Percentiles rank a stretch among this genome's conserved stretches.
Evolutionary conservation across 2,888 invertebrate genomes (phyloP).

Genomic region (Ectropis crepuscularia): DNA sequence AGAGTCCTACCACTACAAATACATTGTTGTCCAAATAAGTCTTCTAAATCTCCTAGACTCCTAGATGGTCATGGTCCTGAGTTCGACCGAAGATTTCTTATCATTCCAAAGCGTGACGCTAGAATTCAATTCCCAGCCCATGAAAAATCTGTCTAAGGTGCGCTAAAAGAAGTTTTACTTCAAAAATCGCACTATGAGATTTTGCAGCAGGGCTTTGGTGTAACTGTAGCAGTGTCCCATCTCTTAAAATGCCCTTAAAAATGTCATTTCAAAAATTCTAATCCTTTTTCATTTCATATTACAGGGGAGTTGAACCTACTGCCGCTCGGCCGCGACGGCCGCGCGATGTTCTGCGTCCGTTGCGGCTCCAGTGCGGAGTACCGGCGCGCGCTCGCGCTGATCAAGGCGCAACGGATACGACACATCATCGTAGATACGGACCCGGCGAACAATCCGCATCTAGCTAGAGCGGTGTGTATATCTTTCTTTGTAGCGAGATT

Average conservation of each 20-base stretch:
- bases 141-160: too few species aligned
- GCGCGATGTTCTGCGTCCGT: constrained; percentile 87
- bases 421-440: constrained; percentile 96
- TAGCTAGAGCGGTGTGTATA: constrained; percentile 93
- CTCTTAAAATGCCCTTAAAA: neutral
- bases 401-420: constrained; percentile 93
- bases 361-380: constrained; percentile 87
- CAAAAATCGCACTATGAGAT: too few species aligned
- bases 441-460: constrained; percentile 90
- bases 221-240: neutral
- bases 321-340: constrained; percentile 88
- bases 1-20: too few species aligned
- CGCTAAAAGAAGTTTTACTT: too few species aligned
- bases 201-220: too few species aligned
- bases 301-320: constrained; percentile 93
- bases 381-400: constrained; percentile 90
- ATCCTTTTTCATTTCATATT: constrained; percentile 33
- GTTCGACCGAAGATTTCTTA: too few species aligned
- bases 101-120: too few species aligned
- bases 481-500: too few species aligned
- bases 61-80: too few species aligned
- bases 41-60: too few species aligned
- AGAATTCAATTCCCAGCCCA: too few species aligned
- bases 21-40: too few species aligned
- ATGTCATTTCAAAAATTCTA: neutral